These are phyloP conservation scores for Thera britannica DNA, from an alignment of 2,888 invertebrate species.

Conservation along the genomic window DNA sequence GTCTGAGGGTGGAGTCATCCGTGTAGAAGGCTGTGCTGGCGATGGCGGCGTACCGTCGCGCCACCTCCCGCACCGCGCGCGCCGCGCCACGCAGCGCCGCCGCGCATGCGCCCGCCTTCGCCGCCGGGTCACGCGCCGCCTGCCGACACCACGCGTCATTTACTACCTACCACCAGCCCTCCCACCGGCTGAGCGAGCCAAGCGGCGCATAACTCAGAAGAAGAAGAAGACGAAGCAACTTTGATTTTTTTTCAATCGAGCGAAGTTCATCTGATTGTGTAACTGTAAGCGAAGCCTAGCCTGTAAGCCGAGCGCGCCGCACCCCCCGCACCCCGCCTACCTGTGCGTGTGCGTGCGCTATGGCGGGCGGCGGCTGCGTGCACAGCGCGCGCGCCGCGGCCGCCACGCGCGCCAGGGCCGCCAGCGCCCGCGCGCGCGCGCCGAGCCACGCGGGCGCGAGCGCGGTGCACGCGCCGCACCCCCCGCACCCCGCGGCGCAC, in stretches of 20 bases:
- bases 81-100: conserved; percentile 60
- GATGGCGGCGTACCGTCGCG: conserved; percentile 59
- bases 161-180: too few species aligned
- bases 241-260: too few species aligned
- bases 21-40: conserved; percentile 76
- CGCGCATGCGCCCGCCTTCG: conserved; percentile 67
- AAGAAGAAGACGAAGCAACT: too few species aligned
- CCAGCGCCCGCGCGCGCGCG: conserved; percentile 90
- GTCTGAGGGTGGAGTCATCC: conserved; percentile 66
- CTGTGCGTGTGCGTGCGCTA: conserved; percentile 87
- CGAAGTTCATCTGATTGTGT: too few species aligned
- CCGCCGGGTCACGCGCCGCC: conserved; percentile 67
- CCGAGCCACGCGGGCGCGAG: conserved; percentile 69
- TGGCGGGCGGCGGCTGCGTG: conserved; percentile 96
- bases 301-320: too few species aligned
- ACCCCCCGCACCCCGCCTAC: not conserved
- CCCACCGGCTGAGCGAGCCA: too few species aligned
- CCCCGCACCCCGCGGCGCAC: conserved; percentile 46
- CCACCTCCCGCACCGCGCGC: conserved; percentile 60
- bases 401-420: conserved; percentile 80
- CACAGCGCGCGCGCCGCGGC: conserved; percentile 90
- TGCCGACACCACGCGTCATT: conserved; percentile 32
- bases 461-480: conserved; percentile 48
- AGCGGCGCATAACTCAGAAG: too few species aligned
- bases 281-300: too few species aligned